A percentile compares a stretch with the other conserved stretches of the same genome.
Conservation (phyloP, 2,113 vertebrate species). For the Willisornis vidua region DNA sequence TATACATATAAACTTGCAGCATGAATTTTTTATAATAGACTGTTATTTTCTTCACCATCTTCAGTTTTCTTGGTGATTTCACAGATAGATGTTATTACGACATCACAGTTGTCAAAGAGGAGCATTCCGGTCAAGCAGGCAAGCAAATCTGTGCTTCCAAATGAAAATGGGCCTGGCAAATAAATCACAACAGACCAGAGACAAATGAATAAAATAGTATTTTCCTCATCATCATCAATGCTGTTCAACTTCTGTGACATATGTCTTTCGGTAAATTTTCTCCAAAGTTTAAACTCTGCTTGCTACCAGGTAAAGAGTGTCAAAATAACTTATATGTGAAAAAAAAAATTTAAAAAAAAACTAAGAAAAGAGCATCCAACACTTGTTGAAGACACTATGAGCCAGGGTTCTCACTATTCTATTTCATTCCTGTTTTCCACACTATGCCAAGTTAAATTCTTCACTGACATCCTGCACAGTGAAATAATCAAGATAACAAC, state of each 20-base stretch:
- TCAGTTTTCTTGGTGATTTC: not conserved
- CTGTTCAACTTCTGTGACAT: not conserved
- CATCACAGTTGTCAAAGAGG: not conserved
- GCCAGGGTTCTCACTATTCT: not conserved
- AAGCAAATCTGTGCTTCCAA: not conserved
- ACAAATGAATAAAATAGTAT: not conserved
- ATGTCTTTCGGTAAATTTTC: not conserved
- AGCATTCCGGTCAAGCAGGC: not conserved
- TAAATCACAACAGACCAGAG: not conserved
- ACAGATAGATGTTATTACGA: not conserved
- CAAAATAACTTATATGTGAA: not conserved
- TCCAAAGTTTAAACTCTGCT: not conserved
- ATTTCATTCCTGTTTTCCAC: not conserved
- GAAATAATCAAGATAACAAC: not conserved
- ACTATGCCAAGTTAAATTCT: not conserved
- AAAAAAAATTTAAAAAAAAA: too few relatives aligned
- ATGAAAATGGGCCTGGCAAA: not conserved
- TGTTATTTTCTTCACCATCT: not conserved
- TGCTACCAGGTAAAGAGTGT: not conserved
- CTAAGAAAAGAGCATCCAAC: rapidly evolving
- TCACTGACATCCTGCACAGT: not conserved
- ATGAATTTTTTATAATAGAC: not conserved
- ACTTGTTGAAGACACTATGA: not conserved
- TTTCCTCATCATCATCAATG: not conserved
- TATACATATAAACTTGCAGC: not conserved